Percentiles rank a stretch among this genome's conserved stretches.
phyloP scores from a whole-genome alignment of 2,797 vertebrate species.

The Centroberyx gerrardi region DNA sequence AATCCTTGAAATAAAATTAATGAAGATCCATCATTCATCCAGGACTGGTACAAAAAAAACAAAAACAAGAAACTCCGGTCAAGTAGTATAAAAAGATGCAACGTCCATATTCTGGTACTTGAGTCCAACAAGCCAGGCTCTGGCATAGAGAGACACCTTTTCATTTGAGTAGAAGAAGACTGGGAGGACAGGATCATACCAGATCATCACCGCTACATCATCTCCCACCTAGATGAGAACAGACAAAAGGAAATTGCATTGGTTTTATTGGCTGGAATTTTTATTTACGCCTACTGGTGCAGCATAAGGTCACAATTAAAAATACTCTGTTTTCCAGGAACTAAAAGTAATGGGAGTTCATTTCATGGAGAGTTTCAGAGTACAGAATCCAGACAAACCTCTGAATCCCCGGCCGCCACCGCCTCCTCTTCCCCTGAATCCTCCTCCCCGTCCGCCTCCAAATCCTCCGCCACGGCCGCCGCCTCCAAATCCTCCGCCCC shows the following conservation, averaged over 20 bases:
- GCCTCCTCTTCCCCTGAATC: slow-evolving; percentile 56
- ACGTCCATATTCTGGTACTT: slow-evolving; percentile 31
- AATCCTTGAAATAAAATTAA: slow-evolving; percentile 64
- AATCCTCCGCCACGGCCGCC: slow-evolving; percentile 78
- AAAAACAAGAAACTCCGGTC: slow-evolving; percentile 18
- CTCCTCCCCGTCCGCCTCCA: slow-evolving; percentile 57
- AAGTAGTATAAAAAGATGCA: slow-evolving; percentile 50
- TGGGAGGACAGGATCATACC: slow-evolving; percentile 1
- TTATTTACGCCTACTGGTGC: too few species aligned
- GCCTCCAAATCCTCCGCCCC: slow-evolving; percentile 90
- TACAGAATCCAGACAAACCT: slow-evolving; percentile 81
- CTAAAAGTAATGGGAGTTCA: too few species aligned
- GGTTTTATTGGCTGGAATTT: too few species aligned
- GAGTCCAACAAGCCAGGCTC: slow-evolving; percentile 29
- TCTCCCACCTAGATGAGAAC: slow-evolving; percentile 72
- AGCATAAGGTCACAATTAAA: too few species aligned
- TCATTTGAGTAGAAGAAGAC: slow-evolving; percentile 1
- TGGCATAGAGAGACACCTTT: slow-evolving; percentile 3
- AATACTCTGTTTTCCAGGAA: too few species aligned
- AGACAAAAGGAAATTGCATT: not conserved
- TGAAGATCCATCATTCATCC: slow-evolving; percentile 28
- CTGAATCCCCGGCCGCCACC: slow-evolving; percentile 92
- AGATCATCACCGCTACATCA: slow-evolving; percentile 55
- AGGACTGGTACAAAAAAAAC: slow-evolving; percentile 54
- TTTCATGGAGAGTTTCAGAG: not conserved